Evolutionary conservation across 2,113 vertebrate species (phyloP), one percentile per base, ranked within the genome.

Genomic region (Solea solea): DNA sequence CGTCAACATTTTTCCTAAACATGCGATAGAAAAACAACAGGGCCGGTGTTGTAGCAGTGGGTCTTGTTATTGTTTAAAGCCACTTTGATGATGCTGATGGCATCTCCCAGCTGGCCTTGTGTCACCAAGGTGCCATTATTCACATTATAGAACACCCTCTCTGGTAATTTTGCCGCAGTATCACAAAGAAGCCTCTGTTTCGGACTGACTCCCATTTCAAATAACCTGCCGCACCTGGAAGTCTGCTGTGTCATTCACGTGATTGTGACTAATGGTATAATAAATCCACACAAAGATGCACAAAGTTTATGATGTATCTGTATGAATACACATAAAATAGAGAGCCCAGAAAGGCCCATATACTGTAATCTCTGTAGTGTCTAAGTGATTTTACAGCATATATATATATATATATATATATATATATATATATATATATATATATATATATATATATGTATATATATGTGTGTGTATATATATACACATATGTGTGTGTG

Each of bases 181-280:
- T 39, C 34, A 66, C 41, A 65, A 52, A 69, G 60, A 48, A 58
- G 48, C 28, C 45, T 61, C 49, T 34, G 61, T 60, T 8, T 79
- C 52, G 80, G 52, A 78, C 64, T 39, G 49, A 61, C 60, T 71
- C 49, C 14, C 9, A 21, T 45, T 67, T 60, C 69, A 48, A 48
- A 76, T 69, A 76, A 74, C 78, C 2, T 40, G 53, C 75, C 69
- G 39, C 49, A 86, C 80, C 78, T 79, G 83, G 81, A 83, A 62
- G 54, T 50, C 67, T 54, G 54, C 56, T 74, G 42, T 49, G 46
- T 70, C 51, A 48, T 45, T 68, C 2, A 64, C 15, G 59, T 45
- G 44, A 14, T 1, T 5, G 39, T 55, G 3, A 75, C 39, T 64
- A 21, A n/a, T 48, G 49, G n/a, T 3, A 45, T 44, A 34, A 9